phyloP scores from a whole-genome alignment of 1,140 invertebrate genomes.

The Formica exsecta region DNA sequence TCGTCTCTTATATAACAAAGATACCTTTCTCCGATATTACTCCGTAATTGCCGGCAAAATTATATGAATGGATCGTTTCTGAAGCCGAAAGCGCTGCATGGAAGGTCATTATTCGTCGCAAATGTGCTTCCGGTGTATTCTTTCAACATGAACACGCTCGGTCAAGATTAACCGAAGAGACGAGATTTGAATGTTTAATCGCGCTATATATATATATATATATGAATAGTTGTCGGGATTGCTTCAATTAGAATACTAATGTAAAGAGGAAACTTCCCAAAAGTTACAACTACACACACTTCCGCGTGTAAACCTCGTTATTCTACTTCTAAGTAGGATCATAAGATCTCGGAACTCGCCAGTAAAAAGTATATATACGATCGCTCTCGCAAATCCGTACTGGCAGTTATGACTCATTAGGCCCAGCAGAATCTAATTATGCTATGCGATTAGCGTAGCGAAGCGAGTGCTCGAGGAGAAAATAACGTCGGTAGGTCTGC shows the following conservation, averaged over 20 bases:
- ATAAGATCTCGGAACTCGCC: constrained; percentile 30
- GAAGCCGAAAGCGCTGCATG: not conserved
- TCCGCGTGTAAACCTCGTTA: constrained; percentile 17
- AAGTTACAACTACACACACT: not conserved
- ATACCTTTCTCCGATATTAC: constrained; percentile 41
- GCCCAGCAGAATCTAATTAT: constrained; percentile 36
- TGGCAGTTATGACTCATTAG: constrained; percentile 49
- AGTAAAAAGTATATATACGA: constrained; percentile 26
- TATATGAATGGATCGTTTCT: constrained; percentile 16
- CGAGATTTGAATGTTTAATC: not conserved
- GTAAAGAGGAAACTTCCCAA: too few species aligned
- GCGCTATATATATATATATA: not conserved
- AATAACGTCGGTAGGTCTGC: constrained; percentile 1
- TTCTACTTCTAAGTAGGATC: not conserved
- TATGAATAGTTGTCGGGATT: not conserved
- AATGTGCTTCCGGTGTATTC: not conserved
- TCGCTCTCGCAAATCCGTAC: constrained; percentile 25
- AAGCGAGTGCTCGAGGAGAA: constrained; percentile 39
- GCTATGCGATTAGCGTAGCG: constrained; percentile 39
- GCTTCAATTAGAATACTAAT: not conserved
- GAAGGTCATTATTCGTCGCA: not conserved
- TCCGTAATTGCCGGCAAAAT: constrained; percentile 15
- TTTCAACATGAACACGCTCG: not conserved
- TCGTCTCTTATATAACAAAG: constrained; percentile 34
- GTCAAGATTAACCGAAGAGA: not conserved